phyloP scores from a whole-genome alignment of 2,888 invertebrate species.

The Nomada ruficornis region DNA sequence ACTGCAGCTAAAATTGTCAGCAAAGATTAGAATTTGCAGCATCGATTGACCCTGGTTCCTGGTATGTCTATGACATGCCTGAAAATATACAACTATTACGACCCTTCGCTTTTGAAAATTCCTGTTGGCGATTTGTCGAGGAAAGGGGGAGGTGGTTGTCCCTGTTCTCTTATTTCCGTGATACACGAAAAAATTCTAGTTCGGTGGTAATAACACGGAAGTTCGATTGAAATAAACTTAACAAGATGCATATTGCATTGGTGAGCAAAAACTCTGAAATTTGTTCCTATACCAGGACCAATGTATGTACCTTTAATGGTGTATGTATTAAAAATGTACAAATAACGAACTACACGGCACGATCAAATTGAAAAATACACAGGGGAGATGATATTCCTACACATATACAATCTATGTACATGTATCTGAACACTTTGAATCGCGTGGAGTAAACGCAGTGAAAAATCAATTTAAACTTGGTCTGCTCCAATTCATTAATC shows the following conservation, averaged over 20 bases:
- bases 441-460: slow-evolving; percentile 48
- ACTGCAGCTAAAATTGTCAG: slow-evolving; percentile 32
- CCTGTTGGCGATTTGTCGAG: background rate
- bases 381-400: no score
- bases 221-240: background rate
- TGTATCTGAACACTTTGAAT: slow-evolving; percentile 60
- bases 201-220: no score
- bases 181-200: background rate
- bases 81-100: slow-evolving; percentile 22
- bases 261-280: slow-evolving; percentile 2
- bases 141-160: background rate
- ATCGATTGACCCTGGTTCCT: slow-evolving; percentile 37
- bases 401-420: background rate
- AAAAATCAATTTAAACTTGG: slow-evolving; percentile 47
- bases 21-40: slow-evolving; percentile 40
- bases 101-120: background rate
- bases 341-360: background rate
- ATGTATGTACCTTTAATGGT: background rate
- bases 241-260: background rate
- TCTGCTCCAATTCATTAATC: background rate
- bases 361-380: background rate
- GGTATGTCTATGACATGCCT: slow-evolving; percentile 21
- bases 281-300: background rate
- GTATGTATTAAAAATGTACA: background rate
- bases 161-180: background rate